phyloP scores from a whole-genome alignment of 2,888 invertebrate species.

The Spodoptera picta region DNA sequence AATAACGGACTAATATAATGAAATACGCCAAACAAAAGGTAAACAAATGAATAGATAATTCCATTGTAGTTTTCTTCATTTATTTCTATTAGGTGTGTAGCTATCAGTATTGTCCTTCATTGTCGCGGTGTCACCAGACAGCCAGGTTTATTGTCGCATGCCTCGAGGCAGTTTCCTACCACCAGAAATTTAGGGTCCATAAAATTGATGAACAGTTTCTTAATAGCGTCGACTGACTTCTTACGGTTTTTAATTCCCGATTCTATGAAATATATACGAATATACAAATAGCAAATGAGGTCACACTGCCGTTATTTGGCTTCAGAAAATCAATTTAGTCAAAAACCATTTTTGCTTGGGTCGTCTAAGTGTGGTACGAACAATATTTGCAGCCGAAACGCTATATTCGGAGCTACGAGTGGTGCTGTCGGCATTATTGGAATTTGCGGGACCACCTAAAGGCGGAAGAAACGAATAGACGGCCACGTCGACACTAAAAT shows the following conservation, averaged over 20 bases:
- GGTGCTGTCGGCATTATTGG: constrained; percentile 74
- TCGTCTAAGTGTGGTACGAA: constrained; percentile 70
- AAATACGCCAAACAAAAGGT: constrained; percentile 27
- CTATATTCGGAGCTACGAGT: constrained; percentile 72
- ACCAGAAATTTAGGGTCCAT: constrained; percentile 84
- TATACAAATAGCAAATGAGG: constrained; percentile 53
- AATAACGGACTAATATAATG: constrained; percentile 27
- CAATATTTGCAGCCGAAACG: constrained; percentile 77
- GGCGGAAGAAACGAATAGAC: constrained; percentile 54
- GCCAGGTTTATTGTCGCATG: constrained; percentile 83
- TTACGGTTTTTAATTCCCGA: constrained; percentile 63
- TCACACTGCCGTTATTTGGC: constrained; percentile 54
- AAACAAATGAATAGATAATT: constrained; percentile 29
- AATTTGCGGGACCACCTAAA: constrained; percentile 65
- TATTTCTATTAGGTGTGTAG: constrained; percentile 68
- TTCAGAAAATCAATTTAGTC: constrained; percentile 72
- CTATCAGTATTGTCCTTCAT: constrained; percentile 72
- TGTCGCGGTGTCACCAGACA: constrained; percentile 79
- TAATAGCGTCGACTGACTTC: constrained; percentile 75
- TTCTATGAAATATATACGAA: constrained; percentile 52
- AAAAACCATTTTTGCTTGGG: constrained; percentile 71
- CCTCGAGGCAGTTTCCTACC: constrained; percentile 79
- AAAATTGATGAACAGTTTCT: constrained; percentile 85
- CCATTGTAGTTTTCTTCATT: constrained; percentile 55
- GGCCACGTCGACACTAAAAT: constrained; percentile 48